Conservation (phyloP, 2,888 invertebrate species). For the Octodonta nipae region DNA sequence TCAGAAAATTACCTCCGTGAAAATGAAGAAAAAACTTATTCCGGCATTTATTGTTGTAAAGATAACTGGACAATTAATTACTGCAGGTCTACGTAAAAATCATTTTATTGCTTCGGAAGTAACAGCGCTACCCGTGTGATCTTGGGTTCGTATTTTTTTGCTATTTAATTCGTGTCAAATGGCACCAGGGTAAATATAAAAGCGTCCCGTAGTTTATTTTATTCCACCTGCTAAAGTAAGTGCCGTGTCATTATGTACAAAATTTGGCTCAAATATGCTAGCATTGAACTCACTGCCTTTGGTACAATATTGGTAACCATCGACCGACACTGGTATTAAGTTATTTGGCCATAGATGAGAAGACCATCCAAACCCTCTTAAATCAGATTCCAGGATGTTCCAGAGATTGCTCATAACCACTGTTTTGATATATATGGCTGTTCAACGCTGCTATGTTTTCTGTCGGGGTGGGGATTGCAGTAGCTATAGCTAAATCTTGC, state of each 20-base stretch:
- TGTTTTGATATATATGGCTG: constrained; percentile 31
- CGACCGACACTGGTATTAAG: constrained; percentile 24
- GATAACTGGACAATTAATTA: too few relatives aligned
- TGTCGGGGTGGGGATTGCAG: constrained; percentile 23
- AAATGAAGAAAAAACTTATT: too few relatives aligned
- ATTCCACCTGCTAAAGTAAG: constrained; percentile 4
- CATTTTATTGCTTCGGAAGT: too few relatives aligned
- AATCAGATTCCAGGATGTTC: constrained; percentile 22
- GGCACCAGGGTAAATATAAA: too few relatives aligned
- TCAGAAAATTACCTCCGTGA: too few relatives aligned
- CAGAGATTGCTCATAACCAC: constrained; percentile 30
- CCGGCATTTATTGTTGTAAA: too few relatives aligned
- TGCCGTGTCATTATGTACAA: constrained; percentile 15
- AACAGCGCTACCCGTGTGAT: too few relatives aligned
- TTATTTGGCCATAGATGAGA: constrained; percentile 32
- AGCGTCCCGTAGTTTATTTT: too few relatives aligned
- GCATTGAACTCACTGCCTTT: constrained; percentile 36
- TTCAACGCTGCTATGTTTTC: constrained; percentile 21
- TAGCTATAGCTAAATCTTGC: constrained; percentile 35
- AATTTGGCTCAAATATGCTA: constrained; percentile 30
- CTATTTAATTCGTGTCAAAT: too few relatives aligned
- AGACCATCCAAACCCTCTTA: constrained; percentile 18
- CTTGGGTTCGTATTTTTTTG: too few relatives aligned
- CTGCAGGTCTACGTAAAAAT: too few relatives aligned
- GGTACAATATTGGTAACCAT: constrained; percentile 30